Conservation (phyloP, 2,113 vertebrate species). For the Odontophorus gujanensis region DNA sequence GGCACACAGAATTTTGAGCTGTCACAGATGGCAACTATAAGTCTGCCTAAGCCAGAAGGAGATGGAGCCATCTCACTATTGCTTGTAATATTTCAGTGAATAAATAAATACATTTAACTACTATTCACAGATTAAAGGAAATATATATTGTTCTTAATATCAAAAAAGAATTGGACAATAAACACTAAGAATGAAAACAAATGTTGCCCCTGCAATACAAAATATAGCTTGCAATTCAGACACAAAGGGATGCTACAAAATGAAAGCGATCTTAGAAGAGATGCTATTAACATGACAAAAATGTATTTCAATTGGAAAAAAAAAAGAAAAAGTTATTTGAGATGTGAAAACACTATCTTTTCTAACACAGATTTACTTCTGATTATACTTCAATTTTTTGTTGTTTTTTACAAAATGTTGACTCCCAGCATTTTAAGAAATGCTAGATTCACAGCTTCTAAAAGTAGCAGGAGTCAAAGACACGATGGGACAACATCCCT, state of each 20-base stretch:
- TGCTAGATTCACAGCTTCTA: not conserved
- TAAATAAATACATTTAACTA: constrained; percentile 59
- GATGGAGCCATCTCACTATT: constrained; percentile 45
- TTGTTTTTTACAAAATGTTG: not conserved
- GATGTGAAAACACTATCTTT: not conserved
- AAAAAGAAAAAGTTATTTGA: not conserved
- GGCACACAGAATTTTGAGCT: constrained; percentile 61
- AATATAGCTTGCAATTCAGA: not conserved
- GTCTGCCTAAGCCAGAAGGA: constrained; percentile 44
- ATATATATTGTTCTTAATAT: not conserved
- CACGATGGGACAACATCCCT: not conserved
- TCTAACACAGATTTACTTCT: not conserved
- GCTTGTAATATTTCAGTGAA: constrained; percentile 42
- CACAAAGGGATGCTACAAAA: not conserved
- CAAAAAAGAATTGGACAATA: not conserved
- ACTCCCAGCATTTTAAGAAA: not conserved
- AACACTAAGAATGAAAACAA: not conserved
- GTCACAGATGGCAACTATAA: constrained; percentile 50
- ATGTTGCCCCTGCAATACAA: not conserved
- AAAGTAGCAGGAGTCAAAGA: not conserved
- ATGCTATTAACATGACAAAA: not conserved
- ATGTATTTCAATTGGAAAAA: not conserved
- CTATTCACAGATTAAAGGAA: constrained; percentile 34
- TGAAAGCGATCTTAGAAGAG: not conserved
- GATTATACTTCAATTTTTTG: not conserved